phyloP scores from a whole-genome alignment of 2,113 vertebrate genomes.

The Thunnus thynnus region DNA sequence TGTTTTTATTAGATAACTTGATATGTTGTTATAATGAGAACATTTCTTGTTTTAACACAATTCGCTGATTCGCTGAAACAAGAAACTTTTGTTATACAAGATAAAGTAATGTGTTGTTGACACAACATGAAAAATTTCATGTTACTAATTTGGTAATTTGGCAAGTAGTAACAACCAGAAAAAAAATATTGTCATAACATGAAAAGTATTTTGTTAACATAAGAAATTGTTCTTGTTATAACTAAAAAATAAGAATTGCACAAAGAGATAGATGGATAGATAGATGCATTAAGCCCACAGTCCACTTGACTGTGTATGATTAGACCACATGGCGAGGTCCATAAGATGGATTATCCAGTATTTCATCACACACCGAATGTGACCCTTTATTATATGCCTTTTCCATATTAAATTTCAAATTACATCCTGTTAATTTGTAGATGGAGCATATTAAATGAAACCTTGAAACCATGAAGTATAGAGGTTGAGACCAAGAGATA shows the following conservation, averaged over 20 bases:
- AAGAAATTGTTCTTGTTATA: too few relatives aligned
- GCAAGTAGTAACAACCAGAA: too few relatives aligned
- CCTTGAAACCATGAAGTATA: slow-evolving; percentile 74
- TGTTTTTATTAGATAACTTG: too few relatives aligned
- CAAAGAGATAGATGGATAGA: background rate
- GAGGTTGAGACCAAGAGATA: slow-evolving; percentile 72
- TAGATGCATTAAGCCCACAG: background rate
- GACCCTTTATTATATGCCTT: slow-evolving; percentile 72
- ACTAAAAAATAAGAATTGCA: too few relatives aligned
- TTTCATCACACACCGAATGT: slow-evolving; percentile 69
- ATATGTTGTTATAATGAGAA: background rate
- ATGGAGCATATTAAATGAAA: slow-evolving; percentile 80
- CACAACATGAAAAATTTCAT: too few relatives aligned
- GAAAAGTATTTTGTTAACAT: too few relatives aligned
- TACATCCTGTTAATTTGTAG: slow-evolving; percentile 78
- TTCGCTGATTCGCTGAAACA: too few relatives aligned
- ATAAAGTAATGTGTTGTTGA: too few relatives aligned
- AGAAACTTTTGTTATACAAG: background rate
- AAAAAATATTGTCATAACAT: too few relatives aligned
- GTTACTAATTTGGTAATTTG: too few relatives aligned
- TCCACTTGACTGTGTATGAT: slow-evolving; percentile 59
- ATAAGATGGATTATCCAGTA: slow-evolving; percentile 69
- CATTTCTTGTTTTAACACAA: background rate
- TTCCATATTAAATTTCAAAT: slow-evolving; percentile 77
- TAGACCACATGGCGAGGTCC: slow-evolving; percentile 53